These are phyloP conservation scores for Nyctibius bracteatus DNA, from an alignment of 2,113 vertebrate genomes.

Conservation along the genomic window DNA sequence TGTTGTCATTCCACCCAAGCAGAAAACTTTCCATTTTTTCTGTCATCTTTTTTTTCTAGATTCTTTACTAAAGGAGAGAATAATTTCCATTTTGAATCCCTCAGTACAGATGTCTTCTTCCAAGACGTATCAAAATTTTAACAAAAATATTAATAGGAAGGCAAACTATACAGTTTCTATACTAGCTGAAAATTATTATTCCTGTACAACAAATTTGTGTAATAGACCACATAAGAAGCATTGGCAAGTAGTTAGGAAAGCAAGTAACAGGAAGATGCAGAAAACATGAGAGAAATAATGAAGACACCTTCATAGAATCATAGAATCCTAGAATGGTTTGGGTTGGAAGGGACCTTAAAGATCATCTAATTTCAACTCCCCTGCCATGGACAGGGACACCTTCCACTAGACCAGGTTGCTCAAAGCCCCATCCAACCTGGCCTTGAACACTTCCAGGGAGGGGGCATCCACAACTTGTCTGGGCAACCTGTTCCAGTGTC, in stretches of 20 bases:
- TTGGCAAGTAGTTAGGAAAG: neutral
- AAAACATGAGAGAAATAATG: neutral
- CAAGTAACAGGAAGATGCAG: neutral
- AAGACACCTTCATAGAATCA: too few relatives aligned
- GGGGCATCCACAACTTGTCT: too few relatives aligned
- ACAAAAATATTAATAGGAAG: neutral
- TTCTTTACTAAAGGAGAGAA: neutral
- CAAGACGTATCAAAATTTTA: neutral
- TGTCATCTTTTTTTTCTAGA: neutral
- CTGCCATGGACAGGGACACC: too few relatives aligned
- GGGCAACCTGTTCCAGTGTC: too few relatives aligned
- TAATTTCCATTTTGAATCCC: neutral
- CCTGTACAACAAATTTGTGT: neutral
- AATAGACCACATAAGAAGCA: neutral
- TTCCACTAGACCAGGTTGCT: too few relatives aligned
- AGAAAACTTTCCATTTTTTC: neutral
- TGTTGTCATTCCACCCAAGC: neutral
- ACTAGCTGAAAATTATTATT: neutral
- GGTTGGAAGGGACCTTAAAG: too few relatives aligned
- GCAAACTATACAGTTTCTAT: neutral
- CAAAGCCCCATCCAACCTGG: too few relatives aligned
- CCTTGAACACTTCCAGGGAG: too few relatives aligned
- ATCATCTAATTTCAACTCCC: too few relatives aligned
- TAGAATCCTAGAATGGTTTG: too few relatives aligned
- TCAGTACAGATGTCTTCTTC: neutral